Percentiles rank a stretch among this genome's conserved stretches.
Conservation (phyloP, 2,888 invertebrate species). For the Iphiclides podalirius region DNA sequence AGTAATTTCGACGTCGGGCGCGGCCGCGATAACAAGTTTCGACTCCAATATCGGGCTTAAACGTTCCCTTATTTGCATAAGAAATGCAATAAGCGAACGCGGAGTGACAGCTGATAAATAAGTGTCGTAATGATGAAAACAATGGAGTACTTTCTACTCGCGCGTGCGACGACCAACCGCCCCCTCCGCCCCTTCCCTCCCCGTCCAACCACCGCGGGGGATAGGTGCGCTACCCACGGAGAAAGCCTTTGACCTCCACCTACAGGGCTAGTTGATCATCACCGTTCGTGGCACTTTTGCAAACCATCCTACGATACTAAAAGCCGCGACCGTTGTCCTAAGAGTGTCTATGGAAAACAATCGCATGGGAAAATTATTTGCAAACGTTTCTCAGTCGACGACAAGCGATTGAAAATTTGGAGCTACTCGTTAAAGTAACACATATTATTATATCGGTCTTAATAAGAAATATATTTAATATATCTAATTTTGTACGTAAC, state of each 20-base stretch:
- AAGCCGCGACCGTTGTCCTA: background rate
- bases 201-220: constrained; percentile 33
- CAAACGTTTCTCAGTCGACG: too few relatives aligned
- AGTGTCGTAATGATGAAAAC: constrained; percentile 73
- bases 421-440: too few relatives aligned
- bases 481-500: too few relatives aligned
- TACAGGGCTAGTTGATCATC: constrained; percentile 53
- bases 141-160: constrained; percentile 71
- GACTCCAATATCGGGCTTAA: constrained; percentile 31
- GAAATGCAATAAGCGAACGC: constrained; percentile 56
- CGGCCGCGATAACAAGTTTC: constrained; percentile 29
- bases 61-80: constrained; percentile 53
- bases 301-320: constrained; percentile 32
- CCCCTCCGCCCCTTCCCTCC: constrained; percentile 34
- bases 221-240: constrained; percentile 52
- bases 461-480: too few relatives aligned
- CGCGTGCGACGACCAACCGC: constrained; percentile 47
- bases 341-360: too few relatives aligned
- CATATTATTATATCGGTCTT: too few relatives aligned
- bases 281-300: constrained; percentile 55
- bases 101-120: constrained; percentile 65
- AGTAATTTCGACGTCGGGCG: too few relatives aligned
- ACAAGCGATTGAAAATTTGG: too few relatives aligned
- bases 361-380: too few relatives aligned
- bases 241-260: constrained; percentile 72